Conservation (phyloP, 2,888 invertebrate genomes). For the Neoascia interrupta region DNA sequence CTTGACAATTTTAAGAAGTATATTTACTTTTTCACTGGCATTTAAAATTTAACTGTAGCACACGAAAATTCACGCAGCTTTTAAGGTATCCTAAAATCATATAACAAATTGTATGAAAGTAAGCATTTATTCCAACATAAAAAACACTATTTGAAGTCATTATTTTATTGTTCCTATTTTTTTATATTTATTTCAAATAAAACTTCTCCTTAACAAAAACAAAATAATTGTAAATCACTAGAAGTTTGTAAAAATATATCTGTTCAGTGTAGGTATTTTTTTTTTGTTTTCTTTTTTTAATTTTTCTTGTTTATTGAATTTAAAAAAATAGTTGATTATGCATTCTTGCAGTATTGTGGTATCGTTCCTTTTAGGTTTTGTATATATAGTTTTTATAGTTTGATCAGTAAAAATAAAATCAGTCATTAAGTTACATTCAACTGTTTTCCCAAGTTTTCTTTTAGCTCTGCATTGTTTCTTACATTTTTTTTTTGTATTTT, state of each 20-base stretch:
- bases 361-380: slow-evolving; percentile 60
- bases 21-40: too few species aligned
- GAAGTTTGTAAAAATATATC: slow-evolving; percentile 35
- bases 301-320: slow-evolving; percentile 22
- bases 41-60: too few species aligned
- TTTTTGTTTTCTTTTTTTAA: slow-evolving; percentile 3
- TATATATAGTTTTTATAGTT: slow-evolving; percentile 64
- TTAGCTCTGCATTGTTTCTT: slow-evolving; percentile 32
- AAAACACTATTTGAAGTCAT: too few species aligned
- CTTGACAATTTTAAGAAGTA: too few species aligned
- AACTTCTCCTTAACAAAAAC: too few species aligned
- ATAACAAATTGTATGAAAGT: too few species aligned
- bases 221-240: slow-evolving; percentile 19
- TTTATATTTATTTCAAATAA: too few species aligned
- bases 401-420: slow-evolving; percentile 69
- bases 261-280: slow-evolving; percentile 14
- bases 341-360: slow-evolving; percentile 65
- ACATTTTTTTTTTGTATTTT: slow-evolving; percentile 10
- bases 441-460: slow-evolving; percentile 57
- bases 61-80: too few species aligned
- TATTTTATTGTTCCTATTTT: too few species aligned
- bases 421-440: slow-evolving; percentile 69
- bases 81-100: too few species aligned
- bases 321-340: slow-evolving; percentile 68
- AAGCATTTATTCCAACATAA: too few species aligned